Conservation (phyloP, 2,888 invertebrate species). For the Glaucopsyche alexis region DNA sequence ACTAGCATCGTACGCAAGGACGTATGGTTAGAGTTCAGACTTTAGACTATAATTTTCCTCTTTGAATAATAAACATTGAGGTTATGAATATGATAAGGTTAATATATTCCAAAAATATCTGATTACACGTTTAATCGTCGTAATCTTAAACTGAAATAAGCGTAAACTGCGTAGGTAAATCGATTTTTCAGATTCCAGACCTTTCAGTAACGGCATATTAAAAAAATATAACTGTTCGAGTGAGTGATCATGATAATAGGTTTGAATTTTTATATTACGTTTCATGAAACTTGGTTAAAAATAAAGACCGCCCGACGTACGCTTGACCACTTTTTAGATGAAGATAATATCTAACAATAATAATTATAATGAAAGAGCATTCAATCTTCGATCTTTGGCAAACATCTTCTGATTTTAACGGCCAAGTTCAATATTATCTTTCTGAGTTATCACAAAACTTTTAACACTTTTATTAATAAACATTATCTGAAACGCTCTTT, state of each 20-base stretch:
- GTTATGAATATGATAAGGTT: neutral
- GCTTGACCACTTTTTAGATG: too few relatives aligned
- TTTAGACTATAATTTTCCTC: neutral
- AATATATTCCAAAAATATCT: neutral
- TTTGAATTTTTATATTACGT: too few relatives aligned
- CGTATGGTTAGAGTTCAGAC: neutral
- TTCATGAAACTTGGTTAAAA: too few relatives aligned
- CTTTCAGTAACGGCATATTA: too few relatives aligned
- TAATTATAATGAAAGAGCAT: neutral
- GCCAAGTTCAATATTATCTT: slow-evolving; percentile 16
- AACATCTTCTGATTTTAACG: neutral
- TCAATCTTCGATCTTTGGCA: slow-evolving; percentile 2
- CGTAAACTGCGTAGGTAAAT: neutral
- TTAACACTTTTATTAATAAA: slow-evolving; percentile 11
- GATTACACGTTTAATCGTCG: neutral
- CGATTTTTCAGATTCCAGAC: too few relatives aligned
- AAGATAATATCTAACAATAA: neutral
- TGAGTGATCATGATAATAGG: too few relatives aligned
- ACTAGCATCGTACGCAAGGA: neutral
- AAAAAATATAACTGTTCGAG: too few relatives aligned
- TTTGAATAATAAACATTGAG: neutral
- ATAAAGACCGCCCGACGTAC: too few relatives aligned
- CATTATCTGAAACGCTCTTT: neutral
- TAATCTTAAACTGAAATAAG: neutral
- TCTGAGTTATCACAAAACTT: slow-evolving; percentile 7